phyloP scores from a whole-genome alignment of 2,797 vertebrate genomes.

The Parotocinclus haroldoi region DNA sequence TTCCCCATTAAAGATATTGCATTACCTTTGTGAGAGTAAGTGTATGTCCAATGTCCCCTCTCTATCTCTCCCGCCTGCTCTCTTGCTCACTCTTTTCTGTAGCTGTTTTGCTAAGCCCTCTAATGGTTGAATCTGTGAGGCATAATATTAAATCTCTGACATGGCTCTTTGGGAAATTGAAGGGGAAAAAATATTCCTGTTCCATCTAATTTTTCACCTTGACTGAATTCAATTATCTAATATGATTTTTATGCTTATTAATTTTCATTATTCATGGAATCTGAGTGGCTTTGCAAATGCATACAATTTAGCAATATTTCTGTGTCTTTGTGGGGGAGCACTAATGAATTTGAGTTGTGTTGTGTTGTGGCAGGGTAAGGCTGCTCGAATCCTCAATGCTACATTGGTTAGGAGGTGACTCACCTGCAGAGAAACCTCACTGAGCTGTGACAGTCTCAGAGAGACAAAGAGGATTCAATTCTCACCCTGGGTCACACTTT shows the following conservation, averaged over 20 bases:
- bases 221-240: slow-evolving; percentile 65
- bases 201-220: slow-evolving; percentile 59
- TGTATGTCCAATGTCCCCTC: slow-evolving; percentile 13
- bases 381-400: slow-evolving; percentile 5
- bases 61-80: background rate
- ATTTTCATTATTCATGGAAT: slow-evolving; percentile 62
- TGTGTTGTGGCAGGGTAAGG: slow-evolving; percentile 23
- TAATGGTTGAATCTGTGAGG: slow-evolving; percentile 58
- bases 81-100: slow-evolving; percentile 15
- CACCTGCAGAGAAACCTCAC: slow-evolving; percentile 34
- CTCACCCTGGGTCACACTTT: slow-evolving; percentile 12
- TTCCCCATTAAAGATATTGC: slow-evolving; percentile 18
- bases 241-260: slow-evolving; percentile 65
- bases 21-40: slow-evolving; percentile 30
- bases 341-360: slow-evolving; percentile 33
- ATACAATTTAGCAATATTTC: slow-evolving; percentile 40
- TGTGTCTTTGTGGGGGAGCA: slow-evolving; percentile 36
- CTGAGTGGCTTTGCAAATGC: slow-evolving; percentile 48
- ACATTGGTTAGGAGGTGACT: slow-evolving; percentile 15
- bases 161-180: slow-evolving; percentile 62
- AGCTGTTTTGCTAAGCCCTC: slow-evolving; percentile 43
- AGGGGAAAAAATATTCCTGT: slow-evolving; percentile 59
- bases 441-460: slow-evolving; percentile 27
- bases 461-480: slow-evolving; percentile 26
- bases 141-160: slow-evolving; percentile 62